Conservation (phyloP, 1,140 invertebrate genomes). For the Cydia amplana region DNA sequence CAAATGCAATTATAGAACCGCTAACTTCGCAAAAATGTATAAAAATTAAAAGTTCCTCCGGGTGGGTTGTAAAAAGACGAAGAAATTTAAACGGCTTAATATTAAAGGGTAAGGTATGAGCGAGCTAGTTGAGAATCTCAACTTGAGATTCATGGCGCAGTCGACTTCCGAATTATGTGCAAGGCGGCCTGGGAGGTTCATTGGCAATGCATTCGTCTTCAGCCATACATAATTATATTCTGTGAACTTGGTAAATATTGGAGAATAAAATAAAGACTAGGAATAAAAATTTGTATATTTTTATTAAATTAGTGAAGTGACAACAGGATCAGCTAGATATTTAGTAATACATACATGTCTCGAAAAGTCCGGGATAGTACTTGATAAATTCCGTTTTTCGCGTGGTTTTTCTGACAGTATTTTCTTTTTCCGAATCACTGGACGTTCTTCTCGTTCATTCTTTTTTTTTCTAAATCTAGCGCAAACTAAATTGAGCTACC, state of each 20-base stretch:
- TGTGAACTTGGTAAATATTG: background rate
- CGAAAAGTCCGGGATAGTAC: too few relatives aligned
- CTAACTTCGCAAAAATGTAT: background rate
- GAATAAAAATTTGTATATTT: background rate
- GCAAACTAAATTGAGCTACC: constrained; percentile 27
- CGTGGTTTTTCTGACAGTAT: too few relatives aligned
- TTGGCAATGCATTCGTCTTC: constrained; percentile 25
- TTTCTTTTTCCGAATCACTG: too few relatives aligned
- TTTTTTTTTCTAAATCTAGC: background rate
- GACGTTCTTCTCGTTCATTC: too few relatives aligned
- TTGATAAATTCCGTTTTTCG: too few relatives aligned
- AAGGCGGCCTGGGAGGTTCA: background rate
- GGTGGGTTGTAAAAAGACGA: background rate
- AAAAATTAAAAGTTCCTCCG: background rate
- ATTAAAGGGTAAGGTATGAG: constrained; percentile 1
- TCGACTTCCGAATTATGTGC: constrained; percentile 14
- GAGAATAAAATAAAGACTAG: too few relatives aligned
- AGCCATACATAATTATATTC: background rate
- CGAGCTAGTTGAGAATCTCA: constrained; percentile 10
- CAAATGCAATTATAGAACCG: background rate
- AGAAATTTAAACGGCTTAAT: constrained; percentile 17
- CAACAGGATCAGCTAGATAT: too few relatives aligned
- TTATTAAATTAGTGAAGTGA: too few relatives aligned
- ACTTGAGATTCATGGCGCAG: constrained; percentile 21
- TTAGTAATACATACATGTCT: too few relatives aligned